These are phyloP conservation scores for Sylvicola fuscatus DNA, from an alignment of 2,888 invertebrate genomes.

Conservation along the genomic window DNA sequence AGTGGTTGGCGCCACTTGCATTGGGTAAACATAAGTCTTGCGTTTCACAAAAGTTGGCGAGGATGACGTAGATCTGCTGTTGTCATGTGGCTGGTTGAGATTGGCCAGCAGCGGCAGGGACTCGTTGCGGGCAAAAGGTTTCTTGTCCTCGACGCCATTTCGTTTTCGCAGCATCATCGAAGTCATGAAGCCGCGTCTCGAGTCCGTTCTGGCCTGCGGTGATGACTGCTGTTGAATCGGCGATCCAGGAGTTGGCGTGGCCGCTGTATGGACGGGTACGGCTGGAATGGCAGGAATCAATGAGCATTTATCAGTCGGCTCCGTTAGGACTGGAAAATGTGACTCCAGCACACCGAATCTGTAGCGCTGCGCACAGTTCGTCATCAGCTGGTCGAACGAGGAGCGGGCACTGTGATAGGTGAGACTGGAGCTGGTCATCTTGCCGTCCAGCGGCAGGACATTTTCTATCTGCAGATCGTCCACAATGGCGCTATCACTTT, in stretches of 20 bases:
- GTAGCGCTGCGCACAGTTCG: constrained; percentile 7
- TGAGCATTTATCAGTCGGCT: background rate
- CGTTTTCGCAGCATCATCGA: constrained; percentile 11
- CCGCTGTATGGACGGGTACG: constrained; percentile 1
- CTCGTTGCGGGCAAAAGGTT: constrained; percentile 25
- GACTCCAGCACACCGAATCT: constrained; percentile 22
- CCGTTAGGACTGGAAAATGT: constrained; percentile 20
- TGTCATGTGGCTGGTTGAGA: constrained; percentile 13
- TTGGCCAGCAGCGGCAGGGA: constrained; percentile 33
- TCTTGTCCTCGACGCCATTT: constrained; percentile 22
- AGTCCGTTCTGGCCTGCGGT: constrained; percentile 10
- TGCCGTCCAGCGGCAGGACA: constrained; percentile 1
- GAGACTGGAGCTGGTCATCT: constrained; percentile 17
- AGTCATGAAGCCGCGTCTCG: background rate
- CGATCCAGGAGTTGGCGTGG: constrained; percentile 5
- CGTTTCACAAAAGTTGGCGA: constrained; percentile 36
- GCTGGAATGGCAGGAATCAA: background rate
- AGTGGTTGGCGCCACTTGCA: constrained; percentile 16
- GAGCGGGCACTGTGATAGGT: constrained; percentile 21
- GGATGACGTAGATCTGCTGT: constrained; percentile 18
- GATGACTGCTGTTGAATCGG: constrained; percentile 11
- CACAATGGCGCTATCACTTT: constrained; percentile 22
- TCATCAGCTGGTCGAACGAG: constrained; percentile 10
- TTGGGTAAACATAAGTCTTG: constrained; percentile 40
- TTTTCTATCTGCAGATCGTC: constrained; percentile 3